Percentiles rank a stretch among this genome's conserved stretches.
phyloP scores from a whole-genome alignment of 2,888 invertebrate genomes.

The Polydrusus pterygomalis region DNA sequence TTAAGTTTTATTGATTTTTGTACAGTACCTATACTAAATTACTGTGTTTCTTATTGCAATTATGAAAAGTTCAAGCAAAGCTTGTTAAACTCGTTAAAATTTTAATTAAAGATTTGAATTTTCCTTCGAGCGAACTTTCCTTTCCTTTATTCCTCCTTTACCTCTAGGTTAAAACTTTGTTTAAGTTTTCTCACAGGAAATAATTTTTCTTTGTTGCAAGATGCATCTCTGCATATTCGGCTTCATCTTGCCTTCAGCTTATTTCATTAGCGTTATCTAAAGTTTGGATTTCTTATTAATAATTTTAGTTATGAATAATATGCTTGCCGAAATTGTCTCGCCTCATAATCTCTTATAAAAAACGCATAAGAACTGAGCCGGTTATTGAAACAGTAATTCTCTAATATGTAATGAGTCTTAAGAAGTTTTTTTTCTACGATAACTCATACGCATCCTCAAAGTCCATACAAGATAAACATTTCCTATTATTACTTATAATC shows the following conservation, averaged over 20 bases:
- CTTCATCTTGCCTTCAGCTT: background rate
- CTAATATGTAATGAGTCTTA: no score
- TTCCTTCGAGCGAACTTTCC: slow-evolving; percentile 9
- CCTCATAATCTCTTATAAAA: no score
- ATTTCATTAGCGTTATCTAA: background rate
- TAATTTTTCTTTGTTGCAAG: slow-evolving; percentile 10
- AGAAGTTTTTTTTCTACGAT: no score
- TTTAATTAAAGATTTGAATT: slow-evolving; percentile 29
- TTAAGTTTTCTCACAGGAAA: background rate
- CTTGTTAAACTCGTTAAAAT: slow-evolving; percentile 34
- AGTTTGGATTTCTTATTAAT: slow-evolving; percentile 3
- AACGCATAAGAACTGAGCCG: no score
- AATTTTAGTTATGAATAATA: background rate
- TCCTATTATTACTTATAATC: no score
- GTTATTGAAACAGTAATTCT: no score
- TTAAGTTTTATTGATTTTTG: no score
- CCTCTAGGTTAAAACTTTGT: background rate
- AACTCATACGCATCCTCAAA: no score
- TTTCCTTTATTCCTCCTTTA: background rate
- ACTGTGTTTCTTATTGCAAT: background rate
- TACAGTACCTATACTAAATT: no score
- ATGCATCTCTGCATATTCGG: background rate
- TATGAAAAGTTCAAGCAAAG: background rate
- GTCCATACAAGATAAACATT: no score
- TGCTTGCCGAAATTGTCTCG: no score